Evolutionary conservation across 2,797 vertebrate genomes (phyloP).

Genomic region (Melanotaenia nigrans): DNA sequence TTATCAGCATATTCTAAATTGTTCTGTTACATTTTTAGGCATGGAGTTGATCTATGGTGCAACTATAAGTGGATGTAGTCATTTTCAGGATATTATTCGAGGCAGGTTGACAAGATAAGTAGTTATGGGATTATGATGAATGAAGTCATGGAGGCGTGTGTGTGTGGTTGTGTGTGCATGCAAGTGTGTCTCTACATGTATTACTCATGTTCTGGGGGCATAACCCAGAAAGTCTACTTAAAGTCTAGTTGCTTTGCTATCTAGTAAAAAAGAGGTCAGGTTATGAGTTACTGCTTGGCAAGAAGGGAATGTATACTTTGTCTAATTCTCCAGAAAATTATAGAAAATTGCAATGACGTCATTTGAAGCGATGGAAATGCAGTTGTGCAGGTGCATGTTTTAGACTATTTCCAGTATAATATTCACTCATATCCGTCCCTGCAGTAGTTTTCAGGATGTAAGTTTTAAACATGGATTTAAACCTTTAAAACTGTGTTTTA

Average conservation of each 20-base stretch:
- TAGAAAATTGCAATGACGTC: background rate
- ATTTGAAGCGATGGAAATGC: background rate
- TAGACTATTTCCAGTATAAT: background rate
- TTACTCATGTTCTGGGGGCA: background rate
- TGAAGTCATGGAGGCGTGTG: conserved; percentile 12
- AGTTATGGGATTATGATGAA: conserved; percentile 52
- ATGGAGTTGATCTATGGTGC: conserved; percentile 41
- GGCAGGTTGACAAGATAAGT: conserved; percentile 49
- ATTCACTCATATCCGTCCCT: conserved; percentile 4
- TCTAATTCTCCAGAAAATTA: background rate
- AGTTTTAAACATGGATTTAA: conserved; percentile 8
- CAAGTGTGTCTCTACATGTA: background rate
- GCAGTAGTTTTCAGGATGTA: conserved; percentile 12
- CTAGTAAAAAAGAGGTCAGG: background rate
- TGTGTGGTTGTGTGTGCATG: conserved; percentile 9
- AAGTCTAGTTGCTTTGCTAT: background rate
- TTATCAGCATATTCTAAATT: conserved; percentile 40
- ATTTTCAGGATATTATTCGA: conserved; percentile 33
- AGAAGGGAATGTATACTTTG: background rate
- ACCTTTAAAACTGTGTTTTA: conserved; percentile 9
- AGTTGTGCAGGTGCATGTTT: background rate
- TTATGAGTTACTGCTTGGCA: background rate
- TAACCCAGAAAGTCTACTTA: background rate
- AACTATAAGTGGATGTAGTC: conserved; percentile 40
- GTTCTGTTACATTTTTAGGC: conserved; percentile 28